A percentile compares a stretch with the other conserved stretches of the same genome.
Conservation (phyloP, 1,140 invertebrate genomes). For the Ostrea denselamellosa region DNA sequence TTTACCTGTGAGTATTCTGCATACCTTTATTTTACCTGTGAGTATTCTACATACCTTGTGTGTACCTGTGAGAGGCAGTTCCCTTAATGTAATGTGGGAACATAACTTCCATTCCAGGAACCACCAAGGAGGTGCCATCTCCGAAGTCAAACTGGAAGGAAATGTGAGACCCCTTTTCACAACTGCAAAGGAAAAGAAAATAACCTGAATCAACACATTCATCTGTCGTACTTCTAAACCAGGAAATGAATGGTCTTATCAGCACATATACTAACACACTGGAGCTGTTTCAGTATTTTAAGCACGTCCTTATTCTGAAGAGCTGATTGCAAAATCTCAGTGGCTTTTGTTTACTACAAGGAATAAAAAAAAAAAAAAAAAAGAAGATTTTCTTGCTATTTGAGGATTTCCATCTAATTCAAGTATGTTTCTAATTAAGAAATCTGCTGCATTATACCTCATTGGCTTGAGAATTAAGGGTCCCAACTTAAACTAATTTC, state of each 20-base stretch:
- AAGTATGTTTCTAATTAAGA: no score
- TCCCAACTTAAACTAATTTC: no score
- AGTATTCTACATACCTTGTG: slow-evolving; percentile 40
- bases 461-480: no score
- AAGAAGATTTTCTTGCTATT: no score
- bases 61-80: slow-evolving; percentile 45
- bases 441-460: no score
- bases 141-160: slow-evolving; percentile 57
- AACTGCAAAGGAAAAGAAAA: slow-evolving; percentile 43
- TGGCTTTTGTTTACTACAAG: no score
- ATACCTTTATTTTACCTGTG: not conserved
- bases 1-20: not conserved
- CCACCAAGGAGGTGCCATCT: slow-evolving; percentile 48
- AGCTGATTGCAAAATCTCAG: no score
- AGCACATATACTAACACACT: not conserved
- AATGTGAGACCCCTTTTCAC: slow-evolving; percentile 50
- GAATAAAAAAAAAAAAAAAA: no score
- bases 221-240: not conserved
- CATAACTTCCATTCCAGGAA: slow-evolving; percentile 13
- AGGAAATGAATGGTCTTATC: not conserved
- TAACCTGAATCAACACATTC: not conserved
- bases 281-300: no score
- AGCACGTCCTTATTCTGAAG: no score
- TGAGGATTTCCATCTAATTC: no score
- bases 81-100: slow-evolving; percentile 9